phyloP scores from a whole-genome alignment of 2,797 vertebrate genomes.

The Xiphophorus birchmanni region DNA sequence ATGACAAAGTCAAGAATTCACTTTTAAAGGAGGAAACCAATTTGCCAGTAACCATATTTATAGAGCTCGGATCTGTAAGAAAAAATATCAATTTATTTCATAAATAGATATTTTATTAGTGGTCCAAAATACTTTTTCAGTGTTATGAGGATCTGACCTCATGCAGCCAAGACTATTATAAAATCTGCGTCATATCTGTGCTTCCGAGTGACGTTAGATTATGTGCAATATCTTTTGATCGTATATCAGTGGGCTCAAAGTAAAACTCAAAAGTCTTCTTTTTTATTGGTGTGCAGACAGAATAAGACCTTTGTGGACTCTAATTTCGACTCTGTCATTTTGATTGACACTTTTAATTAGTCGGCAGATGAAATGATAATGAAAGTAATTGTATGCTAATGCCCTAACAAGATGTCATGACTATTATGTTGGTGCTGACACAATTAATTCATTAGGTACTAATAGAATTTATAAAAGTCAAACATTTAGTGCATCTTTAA shows the following conservation, averaged over 20 bases:
- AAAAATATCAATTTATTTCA: not conserved
- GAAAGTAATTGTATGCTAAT: slow-evolving; percentile 19
- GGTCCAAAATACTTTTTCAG: not conserved
- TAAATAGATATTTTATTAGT: not conserved
- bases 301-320: not conserved
- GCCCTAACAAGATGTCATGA: slow-evolving; percentile 13
- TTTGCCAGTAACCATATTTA: not conserved
- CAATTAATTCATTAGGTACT: not conserved
- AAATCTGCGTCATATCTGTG: not conserved
- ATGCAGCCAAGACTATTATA: not conserved
- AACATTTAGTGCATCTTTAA: not conserved
- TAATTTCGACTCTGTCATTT: not conserved
- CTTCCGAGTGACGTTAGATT: not conserved
- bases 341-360: not conserved
- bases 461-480: not conserved
- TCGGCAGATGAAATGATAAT: slow-evolving; percentile 13
- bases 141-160: not conserved
- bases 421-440: not conserved
- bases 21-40: not conserved
- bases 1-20: not conserved
- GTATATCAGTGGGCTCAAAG: not conserved
- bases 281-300: not conserved
- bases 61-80: not conserved
- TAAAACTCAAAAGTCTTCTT: not conserved
- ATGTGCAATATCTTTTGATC: not conserved